phyloP scores from a whole-genome alignment of 2,888 invertebrate genomes.

The Ptychoptera contaminata region DNA sequence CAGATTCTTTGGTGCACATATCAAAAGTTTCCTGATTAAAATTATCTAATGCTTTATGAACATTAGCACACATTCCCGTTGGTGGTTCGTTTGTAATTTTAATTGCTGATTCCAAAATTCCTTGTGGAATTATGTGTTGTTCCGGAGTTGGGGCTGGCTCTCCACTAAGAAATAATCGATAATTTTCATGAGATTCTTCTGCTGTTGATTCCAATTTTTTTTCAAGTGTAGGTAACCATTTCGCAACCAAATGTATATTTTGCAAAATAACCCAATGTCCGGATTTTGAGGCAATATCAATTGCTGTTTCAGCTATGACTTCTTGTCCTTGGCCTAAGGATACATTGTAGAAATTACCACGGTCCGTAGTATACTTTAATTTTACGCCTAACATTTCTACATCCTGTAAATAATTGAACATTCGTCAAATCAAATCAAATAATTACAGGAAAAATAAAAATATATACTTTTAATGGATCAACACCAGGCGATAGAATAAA shows the following conservation, averaged over 20 bases:
- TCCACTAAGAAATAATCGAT: constrained; percentile 69
- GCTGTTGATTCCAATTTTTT: constrained; percentile 78
- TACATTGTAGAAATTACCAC: constrained; percentile 76
- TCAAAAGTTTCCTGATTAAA: constrained; percentile 86
- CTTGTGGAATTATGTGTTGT: constrained; percentile 56
- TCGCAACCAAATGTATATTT: constrained; percentile 84
- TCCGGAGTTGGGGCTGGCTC: constrained; percentile 65
- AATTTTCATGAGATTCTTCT: constrained; percentile 45
- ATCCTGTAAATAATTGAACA: constrained; percentile 13
- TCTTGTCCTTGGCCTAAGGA: constrained; percentile 94
- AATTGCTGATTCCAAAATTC: constrained; percentile 82
- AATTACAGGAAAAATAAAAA: neutral
- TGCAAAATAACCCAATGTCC: constrained; percentile 91
- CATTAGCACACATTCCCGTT: constrained; percentile 85
- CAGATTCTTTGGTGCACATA: constrained; percentile 82
- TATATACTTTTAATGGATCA: constrained; percentile 48
- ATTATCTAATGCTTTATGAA: constrained; percentile 85
- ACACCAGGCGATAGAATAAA: constrained; percentile 92
- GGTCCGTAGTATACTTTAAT: constrained; percentile 61
- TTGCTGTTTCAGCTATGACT: constrained; percentile 71
- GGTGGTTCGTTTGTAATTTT: constrained; percentile 97
- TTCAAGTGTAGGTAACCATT: constrained; percentile 75
- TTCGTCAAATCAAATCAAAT: neutral
- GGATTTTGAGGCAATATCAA: constrained; percentile 51
- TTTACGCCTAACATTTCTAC: constrained; percentile 72